Percentiles rank a stretch among this genome's conserved stretches.
These are phyloP conservation scores for Synanthedon formicaeformis DNA, from an alignment of 2,888 invertebrate genomes.

Conservation along the genomic window DNA sequence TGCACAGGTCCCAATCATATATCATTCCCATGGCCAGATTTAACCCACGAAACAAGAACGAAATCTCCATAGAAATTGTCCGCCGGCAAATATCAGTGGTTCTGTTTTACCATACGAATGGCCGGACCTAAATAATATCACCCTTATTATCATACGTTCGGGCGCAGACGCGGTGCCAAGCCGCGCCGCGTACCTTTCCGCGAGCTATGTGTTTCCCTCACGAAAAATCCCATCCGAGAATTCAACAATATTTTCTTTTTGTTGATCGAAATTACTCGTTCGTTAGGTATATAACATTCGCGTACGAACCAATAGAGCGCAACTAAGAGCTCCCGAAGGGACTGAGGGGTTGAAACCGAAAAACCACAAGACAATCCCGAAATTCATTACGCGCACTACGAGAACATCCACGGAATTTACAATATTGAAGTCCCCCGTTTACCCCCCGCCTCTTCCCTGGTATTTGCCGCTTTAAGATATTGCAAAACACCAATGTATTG, in stretches of 20 bases:
- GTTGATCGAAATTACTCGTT: conserved; percentile 15
- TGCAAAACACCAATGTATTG: conserved; percentile 31
- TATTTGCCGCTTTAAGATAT: conserved; percentile 23
- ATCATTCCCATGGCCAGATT: conserved; percentile 60
- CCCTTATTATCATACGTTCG: conserved; percentile 58
- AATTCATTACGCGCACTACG: conserved; percentile 63
- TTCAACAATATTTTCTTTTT: conserved; percentile 14
- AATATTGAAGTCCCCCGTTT: conserved; percentile 59
- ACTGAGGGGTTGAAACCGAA: conserved; percentile 43
- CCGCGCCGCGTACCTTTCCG: conserved; percentile 31
- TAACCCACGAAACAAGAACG: conserved; percentile 57
- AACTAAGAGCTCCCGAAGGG: conserved; percentile 36
- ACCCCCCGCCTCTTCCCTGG: conserved; percentile 17
- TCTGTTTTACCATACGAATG: conserved; percentile 66
- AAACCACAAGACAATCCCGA: conserved; percentile 66
- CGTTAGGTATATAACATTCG: conserved; percentile 25
- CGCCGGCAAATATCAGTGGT: conserved; percentile 59
- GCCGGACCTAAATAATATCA: conserved; percentile 60
- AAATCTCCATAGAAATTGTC: conserved; percentile 68
- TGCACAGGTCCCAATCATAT: conserved; percentile 34
- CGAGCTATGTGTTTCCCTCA: conserved; percentile 19
- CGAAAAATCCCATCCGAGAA: conserved; percentile 31
- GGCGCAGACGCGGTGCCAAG: conserved; percentile 36
- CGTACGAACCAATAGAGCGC: conserved; percentile 28
- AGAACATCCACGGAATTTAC: conserved; percentile 65